Conservation (phyloP, 1,140 invertebrate species). For the Solenopsis invicta region DNA sequence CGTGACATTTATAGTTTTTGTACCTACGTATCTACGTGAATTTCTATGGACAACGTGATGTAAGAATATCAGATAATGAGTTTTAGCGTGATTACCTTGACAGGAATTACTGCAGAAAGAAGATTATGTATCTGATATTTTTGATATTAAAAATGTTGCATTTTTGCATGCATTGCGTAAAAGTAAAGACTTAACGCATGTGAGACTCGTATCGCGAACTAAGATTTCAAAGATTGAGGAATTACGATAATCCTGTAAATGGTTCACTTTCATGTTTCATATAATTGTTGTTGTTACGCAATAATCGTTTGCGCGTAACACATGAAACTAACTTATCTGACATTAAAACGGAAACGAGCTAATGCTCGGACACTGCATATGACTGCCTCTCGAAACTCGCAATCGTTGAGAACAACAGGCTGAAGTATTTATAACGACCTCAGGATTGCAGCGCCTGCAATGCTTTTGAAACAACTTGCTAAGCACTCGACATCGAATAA, state of each 20-base stretch:
- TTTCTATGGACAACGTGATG: neutral
- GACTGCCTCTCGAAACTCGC: constrained; percentile 51
- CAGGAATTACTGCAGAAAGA: neutral
- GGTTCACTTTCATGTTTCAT: constrained; percentile 4
- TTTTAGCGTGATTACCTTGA: neutral
- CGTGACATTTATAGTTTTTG: neutral
- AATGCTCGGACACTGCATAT: constrained; percentile 13
- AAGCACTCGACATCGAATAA: constrained; percentile 41
- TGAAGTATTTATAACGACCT: constrained; percentile 64
- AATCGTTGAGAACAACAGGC: constrained; percentile 56
- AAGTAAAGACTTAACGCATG: neutral
- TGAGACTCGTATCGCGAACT: neutral
- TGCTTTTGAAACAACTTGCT: constrained; percentile 51
- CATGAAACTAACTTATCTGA: constrained; percentile 16
- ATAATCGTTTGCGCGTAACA: constrained; percentile 21
- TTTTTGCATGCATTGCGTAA: neutral
- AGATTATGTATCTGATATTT: no score
- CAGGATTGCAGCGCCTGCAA: constrained; percentile 15
- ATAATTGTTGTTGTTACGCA: constrained; percentile 17
- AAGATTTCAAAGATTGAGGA: constrained; percentile 1
- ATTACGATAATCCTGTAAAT: constrained; percentile 8
- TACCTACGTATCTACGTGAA: neutral
- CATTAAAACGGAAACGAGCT: constrained; percentile 49
- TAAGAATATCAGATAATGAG: neutral
- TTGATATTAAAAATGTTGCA: neutral